Conservation (phyloP, 1,140 invertebrate species). For the Stegodyphus dumicola region DNA sequence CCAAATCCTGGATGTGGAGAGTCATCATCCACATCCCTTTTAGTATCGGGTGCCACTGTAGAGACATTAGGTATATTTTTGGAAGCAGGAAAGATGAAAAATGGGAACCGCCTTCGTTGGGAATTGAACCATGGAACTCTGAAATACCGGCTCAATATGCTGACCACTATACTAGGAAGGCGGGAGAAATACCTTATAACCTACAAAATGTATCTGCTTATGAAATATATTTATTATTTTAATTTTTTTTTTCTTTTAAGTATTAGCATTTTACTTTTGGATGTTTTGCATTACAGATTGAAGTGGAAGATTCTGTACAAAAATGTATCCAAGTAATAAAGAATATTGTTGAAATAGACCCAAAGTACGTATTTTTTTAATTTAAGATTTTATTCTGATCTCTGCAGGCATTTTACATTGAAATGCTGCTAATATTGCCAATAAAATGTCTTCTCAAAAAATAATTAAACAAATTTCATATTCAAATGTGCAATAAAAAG, state of each 20-base stretch:
- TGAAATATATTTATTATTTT: constrained; percentile 17
- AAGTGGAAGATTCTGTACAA: constrained; percentile 76
- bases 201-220: too few relatives aligned
- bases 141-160: too few relatives aligned
- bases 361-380: constrained; percentile 66
- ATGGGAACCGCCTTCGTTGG: too few relatives aligned
- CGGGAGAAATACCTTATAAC: too few relatives aligned
- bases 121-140: too few relatives aligned
- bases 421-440: not conserved
- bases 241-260: not conserved
- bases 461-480: not conserved
- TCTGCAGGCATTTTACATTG: not conserved
- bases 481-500: not conserved
- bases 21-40: too few relatives aligned
- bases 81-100: too few relatives aligned
- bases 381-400: constrained; percentile 8
- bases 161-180: too few relatives aligned
- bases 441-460: too few relatives aligned
- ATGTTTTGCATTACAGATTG: constrained; percentile 71
- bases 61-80: too few relatives aligned
- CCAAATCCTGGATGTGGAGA: too few relatives aligned
- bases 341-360: constrained; percentile 69
- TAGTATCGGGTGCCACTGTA: too few relatives aligned
- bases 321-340: constrained; percentile 75
- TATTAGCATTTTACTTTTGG: constrained; percentile 61